Base-by-base conservation (phyloP, 2,113 vertebrate genomes). In the Clarias magur region DNA sequence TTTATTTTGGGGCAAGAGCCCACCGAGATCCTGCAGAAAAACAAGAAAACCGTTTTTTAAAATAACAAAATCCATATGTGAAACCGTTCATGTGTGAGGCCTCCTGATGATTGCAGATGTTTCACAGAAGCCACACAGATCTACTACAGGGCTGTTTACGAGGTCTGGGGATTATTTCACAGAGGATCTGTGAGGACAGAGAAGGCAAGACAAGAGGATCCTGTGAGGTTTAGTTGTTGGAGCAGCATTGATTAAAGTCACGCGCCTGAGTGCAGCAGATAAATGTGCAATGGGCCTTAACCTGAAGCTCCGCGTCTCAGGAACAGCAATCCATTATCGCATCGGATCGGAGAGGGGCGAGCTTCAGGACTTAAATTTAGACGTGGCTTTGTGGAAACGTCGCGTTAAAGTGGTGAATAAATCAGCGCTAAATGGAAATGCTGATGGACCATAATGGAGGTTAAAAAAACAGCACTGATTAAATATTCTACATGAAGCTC, bases 271-370 rank as follows among this genome's bases (percentile, higher is more conserved):
- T 42, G 80, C 63, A 25, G 56, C 59, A 63, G 59, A 82, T 62
- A 82, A 82, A 82, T 42, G 59, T 82, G 57, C 80, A 62, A 42
- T 25, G 80, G 59, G 80, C 80, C 59, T 82, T 82, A 82, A 82
- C 59, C 21, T 63, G 10, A 34, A 4, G 54, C 57, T 12, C 17
- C 12, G 17, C 2, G 15, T 81, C 56, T 81, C n/a, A 34, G 19
- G 7, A 82, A 63, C 34, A 11, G 25, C 80, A 25, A 42, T 63
- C 80, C 59, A 82, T 82, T 82, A 82, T 82, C 19, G 19, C 59
- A 23, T 38, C 53, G 25, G 78, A 59, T 82, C 19, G 19, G 80
- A 38, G 23, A 5, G 25, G 78, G 59, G 54, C 15, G 17, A 80
- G 54, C 78, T 56, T 34, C 59, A 8, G 30, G 59, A 63, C 80